Base-by-base conservation (phyloP, 2,113 vertebrate genomes). In the Zosterops japonicus region DNA sequence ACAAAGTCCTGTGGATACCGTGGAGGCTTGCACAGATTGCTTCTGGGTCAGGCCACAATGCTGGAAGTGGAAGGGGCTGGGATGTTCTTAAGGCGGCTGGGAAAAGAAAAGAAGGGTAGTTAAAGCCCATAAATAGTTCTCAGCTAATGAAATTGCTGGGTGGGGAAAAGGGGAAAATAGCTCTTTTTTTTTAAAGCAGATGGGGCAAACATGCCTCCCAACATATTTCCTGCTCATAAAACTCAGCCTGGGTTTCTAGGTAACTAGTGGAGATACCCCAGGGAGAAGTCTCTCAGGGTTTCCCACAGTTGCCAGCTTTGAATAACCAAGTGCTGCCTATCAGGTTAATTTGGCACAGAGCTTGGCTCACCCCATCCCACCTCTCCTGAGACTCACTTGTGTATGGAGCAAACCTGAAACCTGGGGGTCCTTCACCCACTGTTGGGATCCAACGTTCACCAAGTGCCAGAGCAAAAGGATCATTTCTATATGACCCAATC, bases 181-280 rank as follows among this genome's bases (percentile, higher is more conserved):
- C 46, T 85, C 78, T 92, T 90, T 93, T 90, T 92, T 92, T 92
- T 82, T 22, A 89, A 95, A 94, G 93, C 75, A 75, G 74, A 95
- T 80, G 89, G 87, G 64, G 70, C 64, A 86, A 95, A 89, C 84
- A 65, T 91, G 69, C 85, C 75, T 85, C 70, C 70, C 36, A 60
- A 93, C 93, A 87, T 96, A 94, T 79, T 93, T 96, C 79, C 61
- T 68, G 28, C 87, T 95, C 76, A n/a, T 97, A 97, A 97, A 98
- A 97, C 92, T 91, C 83, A 81, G 50, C 39, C 64, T 65, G 57
- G 46, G 77, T 94, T 95, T 94, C 96, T 96, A 95, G 94, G 97
- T 95, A 95, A 96, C 96, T 78, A 27, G 46, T 65, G 71, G 75
- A 50, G 81, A 36, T 75, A 61, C 17, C 46, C 89, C 55, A 63